phyloP scores from a whole-genome alignment of 2,113 vertebrate genomes.

The crab-eating macaque (Macaca fascicularis) region T2T-MFA8v1.1 NC_088395.1:19705501-19706000 shows the following conservation, averaged over 20 bases:
- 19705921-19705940: background rate
- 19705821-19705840: background rate
- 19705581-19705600: background rate
- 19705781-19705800: background rate
- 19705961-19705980: background rate
- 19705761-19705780: background rate
- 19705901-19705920: background rate
- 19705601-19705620: background rate
- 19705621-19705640: constrained; percentile 21
- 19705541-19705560: background rate
- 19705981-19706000: background rate
- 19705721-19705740: constrained; percentile 26
- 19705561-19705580: background rate
- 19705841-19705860: background rate
- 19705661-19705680: background rate
- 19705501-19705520: background rate
- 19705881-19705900: background rate
- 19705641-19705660: constrained; percentile 28
- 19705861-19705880: background rate
- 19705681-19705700: background rate
- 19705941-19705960: background rate
- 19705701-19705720: constrained; percentile 1
- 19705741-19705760: background rate
- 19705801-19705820: background rate
- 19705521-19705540: background rate